Conservation (phyloP, 1,140 invertebrate genomes). For the Eriosoma lanigerum region DNA sequence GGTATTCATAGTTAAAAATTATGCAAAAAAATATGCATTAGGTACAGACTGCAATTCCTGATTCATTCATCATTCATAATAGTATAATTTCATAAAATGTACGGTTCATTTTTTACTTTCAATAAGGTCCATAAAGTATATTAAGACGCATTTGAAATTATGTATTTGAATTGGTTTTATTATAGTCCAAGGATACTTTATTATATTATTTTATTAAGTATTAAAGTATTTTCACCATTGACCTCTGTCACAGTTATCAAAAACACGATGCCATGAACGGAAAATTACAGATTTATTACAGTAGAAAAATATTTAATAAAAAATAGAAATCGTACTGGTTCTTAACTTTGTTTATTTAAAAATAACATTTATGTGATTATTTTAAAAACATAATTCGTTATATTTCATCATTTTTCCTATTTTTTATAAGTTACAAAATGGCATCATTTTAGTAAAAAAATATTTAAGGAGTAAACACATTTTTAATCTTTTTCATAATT, state of each 20-base stretch:
- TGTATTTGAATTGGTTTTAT: neutral
- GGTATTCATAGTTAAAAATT: too few species aligned
- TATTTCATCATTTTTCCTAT: too few species aligned
- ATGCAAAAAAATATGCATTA: too few species aligned
- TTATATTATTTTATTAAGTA: neutral
- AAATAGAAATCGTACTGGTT: neutral
- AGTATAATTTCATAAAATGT: too few species aligned
- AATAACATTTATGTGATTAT: too few species aligned
- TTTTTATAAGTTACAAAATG: too few species aligned
- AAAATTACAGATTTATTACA: neutral
- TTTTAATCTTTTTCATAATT: too few species aligned
- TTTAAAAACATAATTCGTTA: too few species aligned
- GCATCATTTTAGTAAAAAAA: too few species aligned
- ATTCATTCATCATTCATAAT: too few species aligned
- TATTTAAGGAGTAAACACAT: too few species aligned
- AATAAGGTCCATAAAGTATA: neutral
- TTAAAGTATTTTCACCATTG: slow-evolving; percentile 7
- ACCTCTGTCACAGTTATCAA: slow-evolving; percentile 25
- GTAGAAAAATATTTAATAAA: neutral
- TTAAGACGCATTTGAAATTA: neutral
- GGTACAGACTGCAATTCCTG: too few species aligned
- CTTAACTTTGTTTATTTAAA: neutral
- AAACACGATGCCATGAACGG: neutral
- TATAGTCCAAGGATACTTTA: slow-evolving; percentile 34
- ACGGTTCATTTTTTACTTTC: slow-evolving; percentile 5